Evolutionary conservation across 1,140 invertebrate genomes (phyloP).

Genomic region (Mycetomoellerius zeteki): DNA sequence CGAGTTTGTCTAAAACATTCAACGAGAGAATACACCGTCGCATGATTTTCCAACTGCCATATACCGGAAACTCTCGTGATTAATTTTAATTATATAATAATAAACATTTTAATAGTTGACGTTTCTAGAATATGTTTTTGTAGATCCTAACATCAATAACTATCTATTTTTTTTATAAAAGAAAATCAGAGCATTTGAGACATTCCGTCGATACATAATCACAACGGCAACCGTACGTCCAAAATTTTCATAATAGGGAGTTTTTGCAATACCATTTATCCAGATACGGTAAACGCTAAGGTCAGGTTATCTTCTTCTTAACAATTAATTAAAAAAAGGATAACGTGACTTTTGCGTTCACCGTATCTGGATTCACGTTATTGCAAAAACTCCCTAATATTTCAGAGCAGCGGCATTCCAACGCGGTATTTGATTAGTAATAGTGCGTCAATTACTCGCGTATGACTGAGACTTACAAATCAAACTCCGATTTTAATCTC

Average conservation of each 20-base stretch:
- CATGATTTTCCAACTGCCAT: not conserved
- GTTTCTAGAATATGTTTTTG: not conserved
- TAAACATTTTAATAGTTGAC: not conserved
- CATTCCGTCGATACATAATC: not conserved
- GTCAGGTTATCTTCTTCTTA: too few species aligned
- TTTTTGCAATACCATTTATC: too few species aligned
- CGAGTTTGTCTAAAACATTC: not conserved
- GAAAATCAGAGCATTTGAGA: not conserved
- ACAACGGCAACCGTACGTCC: not conserved
- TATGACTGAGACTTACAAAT: not conserved
- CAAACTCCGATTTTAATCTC: not conserved
- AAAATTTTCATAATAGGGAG: not conserved
- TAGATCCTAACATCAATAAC: not conserved
- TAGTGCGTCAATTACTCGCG: not conserved
- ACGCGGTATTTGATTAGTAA: not conserved
- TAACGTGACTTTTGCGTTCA: too few species aligned
- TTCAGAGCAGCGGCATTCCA: not conserved
- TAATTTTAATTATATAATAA: not conserved
- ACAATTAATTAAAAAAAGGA: too few species aligned
- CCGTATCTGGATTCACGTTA: too few species aligned
- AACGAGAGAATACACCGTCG: not conserved
- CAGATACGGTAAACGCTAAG: too few species aligned
- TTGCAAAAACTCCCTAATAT: not conserved
- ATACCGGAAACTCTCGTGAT: not conserved
- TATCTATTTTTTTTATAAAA: not conserved